A percentile compares a stretch with the other conserved stretches of the same genome.
These are phyloP conservation scores for Alloplasta piceator DNA, from an alignment of 2,888 invertebrate species.

Conservation along the genomic window DNA sequence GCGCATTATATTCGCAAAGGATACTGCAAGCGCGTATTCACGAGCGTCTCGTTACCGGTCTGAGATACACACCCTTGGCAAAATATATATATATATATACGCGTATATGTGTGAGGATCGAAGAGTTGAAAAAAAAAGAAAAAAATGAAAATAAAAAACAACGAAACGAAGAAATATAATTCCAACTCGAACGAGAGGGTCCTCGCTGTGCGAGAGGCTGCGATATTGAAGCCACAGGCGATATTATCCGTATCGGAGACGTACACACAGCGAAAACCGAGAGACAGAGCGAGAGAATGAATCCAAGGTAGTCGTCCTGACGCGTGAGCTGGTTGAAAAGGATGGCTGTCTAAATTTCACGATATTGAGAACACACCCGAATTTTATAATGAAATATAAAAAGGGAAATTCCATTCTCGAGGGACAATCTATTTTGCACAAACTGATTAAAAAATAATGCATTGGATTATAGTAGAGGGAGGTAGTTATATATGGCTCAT, in stretches of 20 bases:
- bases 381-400: too few relatives aligned
- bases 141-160: neutral
- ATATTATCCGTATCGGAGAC: constrained; percentile 12
- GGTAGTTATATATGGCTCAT: too few relatives aligned
- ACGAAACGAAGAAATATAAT: constrained; percentile 37
- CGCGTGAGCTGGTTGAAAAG: too few relatives aligned
- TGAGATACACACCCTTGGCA: constrained; percentile 50
- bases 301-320: too few relatives aligned
- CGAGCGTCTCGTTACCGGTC: constrained; percentile 51
- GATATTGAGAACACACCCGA: too few relatives aligned
- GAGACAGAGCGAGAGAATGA: too few relatives aligned
- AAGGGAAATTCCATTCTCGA: too few relatives aligned
- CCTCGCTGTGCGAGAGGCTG: constrained; percentile 34
- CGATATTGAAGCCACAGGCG: constrained; percentile 6
- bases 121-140: neutral
- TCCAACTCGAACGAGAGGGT: constrained; percentile 22
- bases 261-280: neutral
- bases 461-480: too few relatives aligned
- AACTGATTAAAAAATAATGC: too few relatives aligned
- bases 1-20: constrained; percentile 34
- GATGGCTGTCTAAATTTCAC: too few relatives aligned
- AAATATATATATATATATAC: constrained; percentile 26
- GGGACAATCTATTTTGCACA: too few relatives aligned
- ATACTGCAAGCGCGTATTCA: constrained; percentile 26
- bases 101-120: constrained; percentile 7